Evolutionary conservation across 2,113 vertebrate genomes (phyloP).

Genomic region (Ornithorhynchus anatinus): DNA sequence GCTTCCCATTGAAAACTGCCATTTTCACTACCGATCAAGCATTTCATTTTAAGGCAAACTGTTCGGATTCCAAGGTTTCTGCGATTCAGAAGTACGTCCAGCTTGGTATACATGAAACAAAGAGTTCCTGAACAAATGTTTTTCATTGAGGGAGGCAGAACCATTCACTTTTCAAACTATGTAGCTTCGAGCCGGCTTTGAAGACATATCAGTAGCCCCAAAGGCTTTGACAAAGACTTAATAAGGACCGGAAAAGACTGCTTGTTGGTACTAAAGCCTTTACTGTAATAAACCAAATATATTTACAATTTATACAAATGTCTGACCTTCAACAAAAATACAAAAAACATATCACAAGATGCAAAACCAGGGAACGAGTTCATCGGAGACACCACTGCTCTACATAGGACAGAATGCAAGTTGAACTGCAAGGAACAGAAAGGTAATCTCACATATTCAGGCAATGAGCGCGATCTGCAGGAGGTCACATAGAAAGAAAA

Average conservation of each 20-base stretch:
- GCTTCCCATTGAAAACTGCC: constrained; percentile 6
- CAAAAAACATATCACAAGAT: constrained; percentile 79
- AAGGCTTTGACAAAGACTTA: constrained; percentile 58
- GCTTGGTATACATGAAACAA: not conserved
- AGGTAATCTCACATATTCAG: constrained; percentile 66
- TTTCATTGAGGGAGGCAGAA: constrained; percentile 13
- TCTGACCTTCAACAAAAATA: constrained; percentile 85
- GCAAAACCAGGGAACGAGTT: constrained; percentile 75
- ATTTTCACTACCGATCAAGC: not conserved
- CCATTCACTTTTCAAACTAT: constrained; percentile 49
- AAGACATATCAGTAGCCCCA: constrained; percentile 55
- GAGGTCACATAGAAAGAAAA: constrained; percentile 60
- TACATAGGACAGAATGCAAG: constrained; percentile 68
- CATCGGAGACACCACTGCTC: constrained; percentile 69
- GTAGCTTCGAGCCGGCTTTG: constrained; percentile 53
- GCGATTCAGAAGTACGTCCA: not conserved
- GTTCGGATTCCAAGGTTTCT: not conserved
- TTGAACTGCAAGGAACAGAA: constrained; percentile 69
- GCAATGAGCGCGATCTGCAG: constrained; percentile 51
- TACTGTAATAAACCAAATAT: constrained; percentile 93
- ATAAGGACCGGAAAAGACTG: constrained; percentile 65
- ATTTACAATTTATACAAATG: constrained; percentile 97
- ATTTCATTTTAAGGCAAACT: no score
- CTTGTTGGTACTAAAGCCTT: constrained; percentile 88
- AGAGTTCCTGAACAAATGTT: not conserved